Percentiles rank a stretch among this genome's conserved stretches.
phyloP scores from a whole-genome alignment of 2,113 vertebrate species.

The Synodontis membranacea region DNA sequence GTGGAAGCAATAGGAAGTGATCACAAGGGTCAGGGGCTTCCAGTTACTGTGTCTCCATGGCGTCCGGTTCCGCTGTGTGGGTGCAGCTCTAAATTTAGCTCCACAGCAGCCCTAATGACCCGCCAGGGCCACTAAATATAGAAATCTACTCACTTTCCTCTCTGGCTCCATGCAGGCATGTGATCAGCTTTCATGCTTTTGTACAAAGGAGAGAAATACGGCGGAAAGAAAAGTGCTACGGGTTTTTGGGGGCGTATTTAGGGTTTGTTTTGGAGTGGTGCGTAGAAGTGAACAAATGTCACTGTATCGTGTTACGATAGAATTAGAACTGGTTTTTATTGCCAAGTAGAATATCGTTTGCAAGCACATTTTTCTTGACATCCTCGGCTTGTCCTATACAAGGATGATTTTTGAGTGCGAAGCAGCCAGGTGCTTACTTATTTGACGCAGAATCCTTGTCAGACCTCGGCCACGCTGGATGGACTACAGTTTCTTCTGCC shows the following conservation, averaged over 20 bases:
- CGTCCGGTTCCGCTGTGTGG: constrained; percentile 33
- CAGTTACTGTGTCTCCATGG: constrained; percentile 46
- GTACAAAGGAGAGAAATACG: constrained; percentile 8
- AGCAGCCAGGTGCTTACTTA: not conserved
- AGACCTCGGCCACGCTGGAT: not conserved
- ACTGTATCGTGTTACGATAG: constrained; percentile 27
- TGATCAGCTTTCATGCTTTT: constrained; percentile 50
- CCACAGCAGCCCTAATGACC: constrained; percentile 43
- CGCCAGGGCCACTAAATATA: constrained; percentile 57
- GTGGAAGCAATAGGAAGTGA: constrained; percentile 23
- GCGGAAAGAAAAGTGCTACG: not conserved
- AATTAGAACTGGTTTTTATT: not conserved
- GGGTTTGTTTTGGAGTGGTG: not conserved
- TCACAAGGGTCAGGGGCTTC: constrained; percentile 17
- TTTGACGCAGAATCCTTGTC: not conserved
- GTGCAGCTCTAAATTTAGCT: constrained; percentile 59
- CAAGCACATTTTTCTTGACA: not conserved
- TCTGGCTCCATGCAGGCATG: constrained; percentile 42
- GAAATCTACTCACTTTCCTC: constrained; percentile 54
- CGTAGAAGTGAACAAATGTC: constrained; percentile 33
- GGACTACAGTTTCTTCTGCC: not conserved
- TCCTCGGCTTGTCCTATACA: not conserved
- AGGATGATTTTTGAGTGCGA: not conserved
- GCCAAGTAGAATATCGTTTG: not conserved
- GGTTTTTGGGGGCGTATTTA: not conserved